A percentile compares a stretch with the other conserved stretches of the same genome.
Evolutionary conservation across 1,140 invertebrate genomes (phyloP).

Genomic region (Chymomyza costata): DNA sequence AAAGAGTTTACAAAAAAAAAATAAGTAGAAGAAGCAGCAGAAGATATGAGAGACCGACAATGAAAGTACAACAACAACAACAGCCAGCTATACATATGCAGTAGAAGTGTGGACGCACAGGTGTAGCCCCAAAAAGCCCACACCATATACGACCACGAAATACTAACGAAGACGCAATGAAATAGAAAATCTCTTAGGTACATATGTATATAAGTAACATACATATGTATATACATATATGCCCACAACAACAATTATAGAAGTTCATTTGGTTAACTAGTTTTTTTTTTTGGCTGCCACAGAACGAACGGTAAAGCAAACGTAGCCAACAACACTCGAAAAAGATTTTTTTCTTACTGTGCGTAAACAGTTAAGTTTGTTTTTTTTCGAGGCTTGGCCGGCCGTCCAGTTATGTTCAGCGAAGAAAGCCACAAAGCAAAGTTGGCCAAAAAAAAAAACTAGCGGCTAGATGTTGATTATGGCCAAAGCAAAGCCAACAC

Average conservation of each 20-base stretch:
- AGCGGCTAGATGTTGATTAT: constrained; percentile 4
- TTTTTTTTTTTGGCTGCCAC: constrained; percentile 30
- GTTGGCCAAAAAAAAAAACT: constrained; percentile 14
- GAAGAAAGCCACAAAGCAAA: constrained; percentile 36
- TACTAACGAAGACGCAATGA: constrained; percentile 34
- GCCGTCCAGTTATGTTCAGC: constrained; percentile 8
- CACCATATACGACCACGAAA: constrained; percentile 7
- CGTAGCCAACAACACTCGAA: constrained; percentile 34
- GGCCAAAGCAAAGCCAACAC: constrained; percentile 23
- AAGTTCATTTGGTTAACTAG: constrained; percentile 31
- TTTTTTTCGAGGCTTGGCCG: constrained; percentile 30
- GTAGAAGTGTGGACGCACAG: no score
- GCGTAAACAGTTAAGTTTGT: constrained; percentile 61
- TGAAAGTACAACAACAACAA: constrained; percentile 43
- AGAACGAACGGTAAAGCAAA: constrained; percentile 68
- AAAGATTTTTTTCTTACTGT: constrained; percentile 35
- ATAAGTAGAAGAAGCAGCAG: background rate
- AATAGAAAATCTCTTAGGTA: constrained; percentile 35
- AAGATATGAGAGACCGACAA: constrained; percentile 37
- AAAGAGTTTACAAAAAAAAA: background rate
- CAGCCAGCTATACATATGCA: background rate
- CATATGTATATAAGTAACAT: background rate
- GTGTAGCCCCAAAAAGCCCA: background rate
- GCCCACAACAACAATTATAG: constrained; percentile 21
- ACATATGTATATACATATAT: background rate